Evolutionary conservation across 2,888 invertebrate genomes (phyloP), one percentile per base, ranked within the genome.

Genomic region (Campopleginae sp.): DNA sequence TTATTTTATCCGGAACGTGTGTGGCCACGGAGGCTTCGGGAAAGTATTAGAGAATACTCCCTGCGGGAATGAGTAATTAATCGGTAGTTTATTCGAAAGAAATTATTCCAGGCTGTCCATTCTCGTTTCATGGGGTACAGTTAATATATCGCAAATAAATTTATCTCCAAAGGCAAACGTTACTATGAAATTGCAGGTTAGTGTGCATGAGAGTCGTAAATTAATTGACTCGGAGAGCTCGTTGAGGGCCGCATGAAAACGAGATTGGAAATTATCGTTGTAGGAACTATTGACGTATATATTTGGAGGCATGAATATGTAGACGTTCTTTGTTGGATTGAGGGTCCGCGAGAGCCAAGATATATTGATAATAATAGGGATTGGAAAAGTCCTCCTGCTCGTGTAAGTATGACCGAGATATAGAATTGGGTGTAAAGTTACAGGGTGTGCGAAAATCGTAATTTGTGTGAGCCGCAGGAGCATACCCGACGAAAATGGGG

Each of bases 371-470:
- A 85, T 75, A 80, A 82, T 82, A 76, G 27, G 65, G 72, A 66
- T 66, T 82, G 23, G 66, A 70, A 51, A 58, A 46, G 65, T 48
- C 72, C 80, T 77, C 85, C 61, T 66, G 42, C 42, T 14, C 72
- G 51, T 77, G 72, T 80, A 66, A 80, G 81, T 63, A 82, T 51
- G 70, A 82, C 44, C n/a, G 74, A 81, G 63, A 51, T 80, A 65
- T 72, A 63, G 72, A 54, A 65, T 44, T 51, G 42, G 82, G 85
- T 82, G 76, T 85, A 58, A 51, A n/a, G 68, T 85, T 85, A 76
- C 85, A 33, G 71, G 65, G 72, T 54, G 72, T 54, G 72, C 48
- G 63, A 42, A 65, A 42, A 80, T 19, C 46, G 17, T 70, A 71
- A 63, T 58, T 33, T 63, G n/a, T 33, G 48, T 5, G 70, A 48